Conservation (phyloP, 2,888 invertebrate species). For the Apodemia hepburni region DNA sequence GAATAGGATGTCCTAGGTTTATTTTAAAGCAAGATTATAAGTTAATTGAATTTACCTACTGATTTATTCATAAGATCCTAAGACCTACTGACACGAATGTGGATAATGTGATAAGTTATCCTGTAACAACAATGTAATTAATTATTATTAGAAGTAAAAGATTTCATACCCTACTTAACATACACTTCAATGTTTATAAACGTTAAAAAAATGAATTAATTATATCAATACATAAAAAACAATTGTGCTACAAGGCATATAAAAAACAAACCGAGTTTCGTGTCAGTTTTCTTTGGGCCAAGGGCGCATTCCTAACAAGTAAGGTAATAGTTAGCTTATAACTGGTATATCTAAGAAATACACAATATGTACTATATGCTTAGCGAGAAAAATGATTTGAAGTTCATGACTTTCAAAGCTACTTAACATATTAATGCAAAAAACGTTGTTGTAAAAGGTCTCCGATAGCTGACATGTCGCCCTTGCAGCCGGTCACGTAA, state of each 20-base stretch:
- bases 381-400: neutral
- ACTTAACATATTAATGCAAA: slow-evolving; percentile 7
- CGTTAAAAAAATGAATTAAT: no score
- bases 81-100: no score
- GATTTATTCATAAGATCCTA: no score
- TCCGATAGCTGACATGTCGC: slow-evolving; percentile 27
- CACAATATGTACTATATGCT: neutral
- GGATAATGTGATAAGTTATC: no score
- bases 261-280: neutral
- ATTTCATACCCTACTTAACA: no score
- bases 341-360: neutral
- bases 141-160: no score
- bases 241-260: neutral
- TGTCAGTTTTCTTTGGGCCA: neutral
- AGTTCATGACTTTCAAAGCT: slow-evolving; percentile 9
- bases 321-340: neutral
- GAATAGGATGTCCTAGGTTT: no score
- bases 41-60: no score
- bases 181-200: no score
- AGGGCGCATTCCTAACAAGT: slow-evolving; percentile 6
- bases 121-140: no score
- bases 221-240: neutral
- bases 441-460: slow-evolving; percentile 11
- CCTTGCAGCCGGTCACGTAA: slow-evolving; percentile 34
- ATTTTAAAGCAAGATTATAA: no score